Base-by-base conservation (phyloP, 2,888 invertebrate genomes). In the Cybosia mesomella region DNA sequence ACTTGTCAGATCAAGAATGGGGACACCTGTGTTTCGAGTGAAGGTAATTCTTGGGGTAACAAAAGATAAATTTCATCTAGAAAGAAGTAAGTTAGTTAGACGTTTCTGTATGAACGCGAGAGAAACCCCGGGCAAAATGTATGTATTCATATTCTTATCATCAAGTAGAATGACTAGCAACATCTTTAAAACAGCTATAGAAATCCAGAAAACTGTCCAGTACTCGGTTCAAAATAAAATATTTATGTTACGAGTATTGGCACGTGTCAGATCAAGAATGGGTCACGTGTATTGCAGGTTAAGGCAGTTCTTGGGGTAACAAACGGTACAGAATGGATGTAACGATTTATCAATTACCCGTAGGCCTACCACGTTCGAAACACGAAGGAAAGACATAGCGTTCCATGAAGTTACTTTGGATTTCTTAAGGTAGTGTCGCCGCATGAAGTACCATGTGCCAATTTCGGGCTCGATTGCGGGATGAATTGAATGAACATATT, bases 261-360 rank as follows among this genome's bases (percentile, higher is more conserved):
- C 55, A 55, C 55, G 24, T 49, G 49, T 49, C 49, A 18, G 22
- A 13, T 28, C 24, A 28, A 55, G 55, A 32, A 58, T n/a, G n/a
- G 28, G 10, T 18, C 32, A 58, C 58, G 59, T 34, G 39, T 59
- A 13, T 59, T 68, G 61, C 32, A 73, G 58, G 54, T 68, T 70
- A 77, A 80, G 75, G 77, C 77, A 75, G 75, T 77, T 76, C 68
- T 71, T 62, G 58, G 64, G 58, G 70, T 74, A 77, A 77, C 75
- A 79, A 79, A 79, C 77, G 75, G 71, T 72, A 58, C 49, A 57
- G 60, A 79, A 76, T 73, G 81, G 72, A 70, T 74, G 74, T 81
- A 76, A 70, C 79, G 76, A 80, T 80, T 81, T 80, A 76, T 80
- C 76, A 79, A 76, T 71, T 70, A 73, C 68, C 66, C 62, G 58